Conservation (phyloP, 1,140 invertebrate genomes). For the Caenorhabditis tropicalis region DNA sequence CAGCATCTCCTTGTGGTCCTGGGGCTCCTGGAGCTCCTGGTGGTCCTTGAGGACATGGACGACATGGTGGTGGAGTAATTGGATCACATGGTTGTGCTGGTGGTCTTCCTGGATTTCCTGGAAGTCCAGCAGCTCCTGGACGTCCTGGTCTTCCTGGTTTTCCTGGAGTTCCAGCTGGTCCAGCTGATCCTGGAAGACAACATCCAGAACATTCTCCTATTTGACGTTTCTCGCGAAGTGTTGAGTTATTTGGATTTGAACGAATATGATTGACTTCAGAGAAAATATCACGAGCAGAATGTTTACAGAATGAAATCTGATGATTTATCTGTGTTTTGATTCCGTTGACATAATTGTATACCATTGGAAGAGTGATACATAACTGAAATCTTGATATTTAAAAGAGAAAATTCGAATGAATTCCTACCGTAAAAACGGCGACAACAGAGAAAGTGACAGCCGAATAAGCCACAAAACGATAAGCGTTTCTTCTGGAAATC, state of each 20-base stretch:
- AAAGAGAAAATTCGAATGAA: neutral
- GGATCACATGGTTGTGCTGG: conserved; percentile 55
- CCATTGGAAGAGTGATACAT: conserved; percentile 47
- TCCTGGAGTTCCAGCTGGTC: conserved; percentile 49
- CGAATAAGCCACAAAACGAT: conserved; percentile 7
- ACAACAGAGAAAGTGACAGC: conserved; percentile 22
- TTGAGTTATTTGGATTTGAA: neutral
- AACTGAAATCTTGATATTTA: neutral
- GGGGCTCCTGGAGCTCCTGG: conserved; percentile 52
- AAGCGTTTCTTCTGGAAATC: neutral
- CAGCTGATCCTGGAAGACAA: conserved; percentile 53
- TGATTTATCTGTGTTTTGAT: conserved; percentile 33
- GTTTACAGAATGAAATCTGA: conserved; percentile 47
- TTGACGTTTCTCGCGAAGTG: conserved; percentile 13
- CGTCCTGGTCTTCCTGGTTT: conserved; percentile 52
- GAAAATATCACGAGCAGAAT: conserved; percentile 45
- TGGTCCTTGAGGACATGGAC: conserved; percentile 53
- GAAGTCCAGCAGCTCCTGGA: conserved; percentile 55
- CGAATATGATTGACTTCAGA: conserved; percentile 45
- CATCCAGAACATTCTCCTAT: conserved; percentile 51
- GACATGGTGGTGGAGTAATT: conserved; percentile 52
- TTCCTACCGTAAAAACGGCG: neutral
- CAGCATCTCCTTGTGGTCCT: conserved; percentile 55
- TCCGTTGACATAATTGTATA: conserved; percentile 47
- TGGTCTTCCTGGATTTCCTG: conserved; percentile 54